Base-by-base conservation (phyloP, 2,113 vertebrate species). In the Coryphaenoides rupestris region DNA sequence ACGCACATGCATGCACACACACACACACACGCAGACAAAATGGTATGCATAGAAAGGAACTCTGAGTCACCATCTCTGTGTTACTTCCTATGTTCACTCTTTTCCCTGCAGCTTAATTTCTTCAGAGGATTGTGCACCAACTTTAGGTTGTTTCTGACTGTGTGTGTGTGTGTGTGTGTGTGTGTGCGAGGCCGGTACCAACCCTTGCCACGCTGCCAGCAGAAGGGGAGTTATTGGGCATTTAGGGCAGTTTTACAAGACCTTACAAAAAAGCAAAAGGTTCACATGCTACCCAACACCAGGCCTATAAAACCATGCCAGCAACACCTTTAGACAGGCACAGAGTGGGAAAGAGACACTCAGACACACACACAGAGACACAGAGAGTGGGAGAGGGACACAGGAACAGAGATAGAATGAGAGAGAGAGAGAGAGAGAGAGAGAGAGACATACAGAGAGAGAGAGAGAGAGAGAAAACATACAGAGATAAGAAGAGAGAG, bases 211-310 rank as follows among this genome's bases (percentile, higher is more conserved):
- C 64, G 69, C 78, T 67, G 62, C 69, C 55, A 28, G 54, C 40
- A 64, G 61, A 73, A 52, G 67, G n/a, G 74, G 72, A 81, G 72
- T 84, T 83, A 83, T 78, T 65, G 65, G 78, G 72, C 78, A 72
- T 84, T 83, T 73, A 63, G 76, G 61, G n/a, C 67, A 63, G 63
- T 82, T 87, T 86, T 75, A 87, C 68, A 75, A 58, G 76, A 77
- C 65, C 55, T 75, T 61, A 63, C 68, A 77, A 80, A 85, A 65
- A 74, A 55, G 71, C 72, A 74, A 81, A 78, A 69, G 72, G 66
- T 78, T 84, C 66, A 74, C 75, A 76, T 79, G 79, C 79, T 77
- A 80, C 85, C 80, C 72, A 75, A 81, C 47, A 58, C 66, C 70
- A 73, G 66, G 52, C 80, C 70, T 67, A 65, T 84, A 81, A 87